These are phyloP conservation scores for Cercopithecus neglectus DNA, from an alignment of 2,797 vertebrate genomes.

Conservation along the genomic window DNA sequence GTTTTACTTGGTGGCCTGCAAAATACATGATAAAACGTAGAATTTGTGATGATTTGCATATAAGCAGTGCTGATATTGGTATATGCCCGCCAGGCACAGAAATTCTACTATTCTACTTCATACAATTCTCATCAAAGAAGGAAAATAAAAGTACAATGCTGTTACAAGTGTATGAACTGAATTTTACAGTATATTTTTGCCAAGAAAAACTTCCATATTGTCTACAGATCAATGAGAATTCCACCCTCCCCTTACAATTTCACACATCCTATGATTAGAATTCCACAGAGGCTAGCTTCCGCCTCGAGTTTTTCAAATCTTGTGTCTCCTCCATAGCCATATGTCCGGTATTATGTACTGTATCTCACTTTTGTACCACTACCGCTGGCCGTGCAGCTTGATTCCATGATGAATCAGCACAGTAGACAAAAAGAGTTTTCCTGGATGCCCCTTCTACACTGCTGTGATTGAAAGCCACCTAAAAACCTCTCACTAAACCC, in stretches of 20 bases:
- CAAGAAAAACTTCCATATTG: background rate
- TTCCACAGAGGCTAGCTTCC: background rate
- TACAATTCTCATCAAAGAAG: background rate
- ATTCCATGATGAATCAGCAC: background rate
- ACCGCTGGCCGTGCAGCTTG: background rate
- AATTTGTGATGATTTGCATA: background rate
- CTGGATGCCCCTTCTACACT: background rate
- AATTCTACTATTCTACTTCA: background rate
- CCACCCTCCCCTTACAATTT: background rate
- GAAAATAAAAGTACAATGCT: background rate
- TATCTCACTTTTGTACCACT: background rate
- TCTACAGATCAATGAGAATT: background rate
- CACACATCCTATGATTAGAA: background rate
- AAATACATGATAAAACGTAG: background rate
- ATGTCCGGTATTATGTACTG: fast-evolving
- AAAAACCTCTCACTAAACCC: background rate
- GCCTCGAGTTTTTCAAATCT: background rate
- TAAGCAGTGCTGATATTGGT: background rate
- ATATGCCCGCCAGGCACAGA: background rate
- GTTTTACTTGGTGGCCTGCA: background rate
- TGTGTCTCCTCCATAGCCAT: background rate
- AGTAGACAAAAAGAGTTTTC: background rate
- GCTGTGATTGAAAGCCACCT: background rate
- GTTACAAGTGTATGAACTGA: background rate
- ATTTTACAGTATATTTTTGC: background rate